Conservation (phyloP, 2,797 vertebrate species). For the Enteromius mattozi region DNA sequence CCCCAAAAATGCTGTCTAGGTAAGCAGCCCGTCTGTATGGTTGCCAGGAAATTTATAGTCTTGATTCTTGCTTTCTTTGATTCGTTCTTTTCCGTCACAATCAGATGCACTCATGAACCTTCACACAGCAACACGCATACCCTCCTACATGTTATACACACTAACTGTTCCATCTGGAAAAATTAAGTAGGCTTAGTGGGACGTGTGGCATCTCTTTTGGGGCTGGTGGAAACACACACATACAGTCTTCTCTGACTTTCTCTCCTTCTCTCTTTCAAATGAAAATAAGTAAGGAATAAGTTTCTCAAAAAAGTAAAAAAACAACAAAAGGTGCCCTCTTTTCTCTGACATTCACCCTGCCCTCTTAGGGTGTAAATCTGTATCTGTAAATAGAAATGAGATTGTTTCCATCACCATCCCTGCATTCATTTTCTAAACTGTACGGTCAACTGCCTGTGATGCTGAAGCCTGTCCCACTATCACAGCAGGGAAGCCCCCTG, state of each 20-base stretch:
- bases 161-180: conserved; percentile 26
- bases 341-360: background rate
- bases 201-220: background rate
- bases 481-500: too few species aligned
- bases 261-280: background rate
- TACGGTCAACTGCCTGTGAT: too few species aligned
- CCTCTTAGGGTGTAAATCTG: background rate
- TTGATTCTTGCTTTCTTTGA: background rate
- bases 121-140: conserved; percentile 32
- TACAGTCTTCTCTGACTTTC: background rate
- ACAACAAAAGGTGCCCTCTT: background rate
- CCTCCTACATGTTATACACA: conserved; percentile 11
- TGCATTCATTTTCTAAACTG: too few species aligned
- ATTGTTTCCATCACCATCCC: background rate
- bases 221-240: background rate
- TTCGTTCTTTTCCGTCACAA: conserved; percentile 37
- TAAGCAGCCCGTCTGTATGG: background rate
- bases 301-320: background rate
- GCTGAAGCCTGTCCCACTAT: too few species aligned
- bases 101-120: conserved; percentile 50
- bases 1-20: background rate
- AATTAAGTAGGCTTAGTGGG: conserved; percentile 13
- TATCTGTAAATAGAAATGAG: background rate
- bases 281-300: background rate
- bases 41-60: background rate